These are phyloP conservation scores for Catocala fraxini DNA, from an alignment of 2,888 invertebrate species.

Conservation along the genomic window DNA sequence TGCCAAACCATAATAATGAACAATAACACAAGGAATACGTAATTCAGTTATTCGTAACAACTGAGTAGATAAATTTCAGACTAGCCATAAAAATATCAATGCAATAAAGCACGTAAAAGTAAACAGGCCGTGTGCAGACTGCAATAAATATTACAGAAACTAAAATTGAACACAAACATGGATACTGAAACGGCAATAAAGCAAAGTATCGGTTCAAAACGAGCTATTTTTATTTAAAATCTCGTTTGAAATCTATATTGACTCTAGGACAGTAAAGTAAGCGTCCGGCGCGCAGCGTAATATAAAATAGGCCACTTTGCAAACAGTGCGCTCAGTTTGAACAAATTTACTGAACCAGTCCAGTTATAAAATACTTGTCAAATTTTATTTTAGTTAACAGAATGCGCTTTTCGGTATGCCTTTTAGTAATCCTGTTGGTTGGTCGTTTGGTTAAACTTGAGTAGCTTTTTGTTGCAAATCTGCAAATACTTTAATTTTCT, in stretches of 20 bases:
- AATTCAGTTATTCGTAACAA: too few relatives aligned
- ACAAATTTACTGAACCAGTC: constrained; percentile 52
- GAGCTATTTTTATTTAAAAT: constrained; percentile 48
- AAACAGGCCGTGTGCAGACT: too few relatives aligned
- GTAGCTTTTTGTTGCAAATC: too few relatives aligned
- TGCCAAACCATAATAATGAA: too few relatives aligned
- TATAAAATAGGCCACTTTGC: constrained; percentile 56
- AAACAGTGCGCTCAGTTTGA: constrained; percentile 53
- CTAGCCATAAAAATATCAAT: too few relatives aligned
- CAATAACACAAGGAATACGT: too few relatives aligned
- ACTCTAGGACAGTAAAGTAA: constrained; percentile 39
- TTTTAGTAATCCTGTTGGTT: constrained; percentile 4
- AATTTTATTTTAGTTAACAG: constrained; percentile 20
- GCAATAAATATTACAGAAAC: background rate
- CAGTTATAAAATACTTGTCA: constrained; percentile 44
- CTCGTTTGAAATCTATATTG: constrained; percentile 38
- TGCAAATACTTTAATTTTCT: too few relatives aligned
- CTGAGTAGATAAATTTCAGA: too few relatives aligned
- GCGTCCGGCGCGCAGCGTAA: constrained; percentile 42
- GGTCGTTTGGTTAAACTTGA: background rate
- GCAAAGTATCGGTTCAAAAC: constrained; percentile 8
- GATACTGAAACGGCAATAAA: constrained; percentile 10
- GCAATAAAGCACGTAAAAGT: too few relatives aligned
- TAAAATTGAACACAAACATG: constrained; percentile 4
- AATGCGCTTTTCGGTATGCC: constrained; percentile 19